A percentile compares a stretch with the other conserved stretches of the same genome.
These are phyloP conservation scores for Drosophila mayaguana DNA, from an alignment of 2,888 invertebrate genomes.

Conservation along the genomic window DNA sequence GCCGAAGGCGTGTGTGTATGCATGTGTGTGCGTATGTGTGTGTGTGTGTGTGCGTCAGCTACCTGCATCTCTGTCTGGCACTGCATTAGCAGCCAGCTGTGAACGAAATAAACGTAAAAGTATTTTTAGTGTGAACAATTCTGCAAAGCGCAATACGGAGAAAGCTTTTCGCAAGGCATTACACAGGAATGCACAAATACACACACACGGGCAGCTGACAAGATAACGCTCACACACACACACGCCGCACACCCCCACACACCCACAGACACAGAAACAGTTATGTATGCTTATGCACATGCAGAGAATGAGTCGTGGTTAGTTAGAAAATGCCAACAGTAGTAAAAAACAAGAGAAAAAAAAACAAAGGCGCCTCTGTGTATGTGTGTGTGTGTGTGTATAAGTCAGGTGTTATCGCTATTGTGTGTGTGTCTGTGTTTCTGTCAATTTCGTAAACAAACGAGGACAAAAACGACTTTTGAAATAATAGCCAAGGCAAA, in stretches of 20 bases:
- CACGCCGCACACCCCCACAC: slow-evolving; percentile 31
- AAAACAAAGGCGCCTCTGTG: background rate
- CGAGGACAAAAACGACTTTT: slow-evolving; percentile 38
- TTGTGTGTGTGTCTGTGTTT: slow-evolving; percentile 16
- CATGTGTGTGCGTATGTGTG: background rate
- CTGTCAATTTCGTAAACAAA: slow-evolving; percentile 70
- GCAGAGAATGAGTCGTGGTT: slow-evolving; percentile 54
- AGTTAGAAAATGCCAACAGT: slow-evolving; percentile 71
- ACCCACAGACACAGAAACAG: slow-evolving; percentile 5
- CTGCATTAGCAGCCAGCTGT: slow-evolving; percentile 78
- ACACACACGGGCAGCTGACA: slow-evolving; percentile 35
- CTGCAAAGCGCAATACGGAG: slow-evolving; percentile 55
- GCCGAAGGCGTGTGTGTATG: background rate
- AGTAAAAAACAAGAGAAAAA: slow-evolving; percentile 7
- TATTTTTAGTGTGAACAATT: slow-evolving; percentile 76
- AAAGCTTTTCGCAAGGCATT: slow-evolving; percentile 53
- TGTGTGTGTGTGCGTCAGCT: slow-evolving; percentile 14
- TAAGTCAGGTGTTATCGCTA: slow-evolving; percentile 11
- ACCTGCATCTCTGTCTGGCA: slow-evolving; percentile 53
- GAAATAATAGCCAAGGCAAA: slow-evolving; percentile 33
- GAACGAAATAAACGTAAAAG: slow-evolving; percentile 74
- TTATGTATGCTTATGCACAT: slow-evolving; percentile 18
- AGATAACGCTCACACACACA: slow-evolving; percentile 46
- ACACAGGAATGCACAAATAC: slow-evolving; percentile 50
- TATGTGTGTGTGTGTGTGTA: background rate